phyloP scores from a whole-genome alignment of 1,140 invertebrate species.

The Bombus superbus region DNA sequence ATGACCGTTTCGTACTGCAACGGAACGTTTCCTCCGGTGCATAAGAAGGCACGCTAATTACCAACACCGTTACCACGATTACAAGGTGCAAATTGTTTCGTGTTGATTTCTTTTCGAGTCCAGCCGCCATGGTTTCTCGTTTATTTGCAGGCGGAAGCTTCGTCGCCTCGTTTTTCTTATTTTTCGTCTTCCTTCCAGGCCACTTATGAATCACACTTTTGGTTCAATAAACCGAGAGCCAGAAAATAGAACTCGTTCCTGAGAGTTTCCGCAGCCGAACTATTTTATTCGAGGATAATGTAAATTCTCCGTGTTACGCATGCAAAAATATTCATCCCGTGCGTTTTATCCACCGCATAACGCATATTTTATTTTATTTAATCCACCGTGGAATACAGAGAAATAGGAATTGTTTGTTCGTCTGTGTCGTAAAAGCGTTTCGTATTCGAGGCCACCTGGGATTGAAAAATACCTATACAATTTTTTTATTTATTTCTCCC shows the following conservation, averaged over 20 bases:
- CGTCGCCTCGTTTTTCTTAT: neutral
- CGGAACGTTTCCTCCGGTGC: slow-evolving; percentile 12
- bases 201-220: neutral
- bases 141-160: neutral
- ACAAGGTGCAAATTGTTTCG: slow-evolving; percentile 43
- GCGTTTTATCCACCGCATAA: neutral
- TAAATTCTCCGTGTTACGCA: neutral
- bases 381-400: neutral
- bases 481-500: too few species aligned
- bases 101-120: neutral
- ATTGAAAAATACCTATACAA: neutral
- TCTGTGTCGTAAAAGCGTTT: neutral
- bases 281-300: slow-evolving; percentile 4
- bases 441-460: neutral
- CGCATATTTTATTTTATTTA: neutral
- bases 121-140: neutral
- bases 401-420: neutral
- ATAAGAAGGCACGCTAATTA: slow-evolving; percentile 34
- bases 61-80: slow-evolving; percentile 33
- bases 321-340: slow-evolving; percentile 21
- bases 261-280: neutral
- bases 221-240: neutral
- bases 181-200: neutral
- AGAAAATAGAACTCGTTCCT: neutral
- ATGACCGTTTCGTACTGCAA: slow-evolving; percentile 9